These are phyloP conservation scores for Leptopilina syphax DNA, from an alignment of 2,888 invertebrate genomes.

Conservation along the genomic window DNA sequence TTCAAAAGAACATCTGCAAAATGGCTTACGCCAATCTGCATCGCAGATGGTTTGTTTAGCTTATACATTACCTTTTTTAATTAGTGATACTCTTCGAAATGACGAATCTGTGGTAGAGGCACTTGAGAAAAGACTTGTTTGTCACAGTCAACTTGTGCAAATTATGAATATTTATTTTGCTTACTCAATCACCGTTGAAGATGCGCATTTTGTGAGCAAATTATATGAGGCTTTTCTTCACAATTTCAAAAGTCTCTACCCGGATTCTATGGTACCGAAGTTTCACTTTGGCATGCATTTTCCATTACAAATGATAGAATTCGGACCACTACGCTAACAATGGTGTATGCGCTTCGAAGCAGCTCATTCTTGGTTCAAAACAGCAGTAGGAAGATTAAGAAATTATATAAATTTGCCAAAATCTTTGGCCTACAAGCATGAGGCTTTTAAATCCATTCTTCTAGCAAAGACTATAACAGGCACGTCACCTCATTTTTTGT, in stretches of 20 bases:
- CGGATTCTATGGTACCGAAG: conserved; percentile 52
- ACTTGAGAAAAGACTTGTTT: conserved; percentile 44
- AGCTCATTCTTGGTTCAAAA: conserved; percentile 53
- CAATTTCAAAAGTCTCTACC: conserved; percentile 52
- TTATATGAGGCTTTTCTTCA: conserved; percentile 55
- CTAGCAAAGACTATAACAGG: background rate
- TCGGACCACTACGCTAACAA: conserved; percentile 55
- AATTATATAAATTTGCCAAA: conserved; percentile 55
- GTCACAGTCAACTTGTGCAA: conserved; percentile 51
- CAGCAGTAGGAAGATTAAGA: conserved; percentile 5
- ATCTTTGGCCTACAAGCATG: conserved; percentile 49
- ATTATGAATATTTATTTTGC: conserved; percentile 58
- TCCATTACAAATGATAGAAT: conserved; percentile 51
- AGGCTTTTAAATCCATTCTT: conserved; percentile 32
- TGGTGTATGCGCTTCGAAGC: conserved; percentile 58
- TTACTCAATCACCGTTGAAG: conserved; percentile 55
- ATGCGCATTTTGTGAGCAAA: conserved; percentile 50
- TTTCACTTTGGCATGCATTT: conserved; percentile 56
- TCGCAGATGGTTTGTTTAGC: background rate
- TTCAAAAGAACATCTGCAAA: background rate
- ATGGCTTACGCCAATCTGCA: background rate
- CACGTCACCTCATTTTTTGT: conserved; percentile 40
- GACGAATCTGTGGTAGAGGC: conserved; percentile 19
- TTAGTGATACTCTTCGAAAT: conserved; percentile 47
- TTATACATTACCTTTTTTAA: background rate